Evolutionary conservation across 1,140 invertebrate genomes (phyloP).

Genomic region (Schmidtea mediterranea): DNA sequence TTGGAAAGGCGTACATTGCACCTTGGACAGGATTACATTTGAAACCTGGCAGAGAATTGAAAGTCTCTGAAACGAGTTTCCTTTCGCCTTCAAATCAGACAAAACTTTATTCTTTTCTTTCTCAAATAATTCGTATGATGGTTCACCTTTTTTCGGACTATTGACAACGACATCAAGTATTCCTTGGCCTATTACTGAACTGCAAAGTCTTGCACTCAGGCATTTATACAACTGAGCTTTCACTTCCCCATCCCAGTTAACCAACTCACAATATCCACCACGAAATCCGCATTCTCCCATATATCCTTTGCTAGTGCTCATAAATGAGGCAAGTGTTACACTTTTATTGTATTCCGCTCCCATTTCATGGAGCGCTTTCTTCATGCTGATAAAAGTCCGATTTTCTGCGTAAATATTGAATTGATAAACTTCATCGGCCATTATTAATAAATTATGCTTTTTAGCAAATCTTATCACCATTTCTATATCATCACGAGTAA

Average conservation of each 20-base stretch:
- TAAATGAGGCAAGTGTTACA: conserved; percentile 72
- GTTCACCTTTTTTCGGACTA: no score
- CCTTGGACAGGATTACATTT: no score
- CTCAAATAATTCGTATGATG: no score
- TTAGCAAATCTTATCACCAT: conserved; percentile 72
- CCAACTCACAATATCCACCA: conserved; percentile 63
- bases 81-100: no score
- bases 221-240: conserved; percentile 51
- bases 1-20: no score
- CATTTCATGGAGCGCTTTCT: conserved; percentile 64
- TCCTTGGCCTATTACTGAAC: conserved; percentile 72
- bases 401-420: conserved; percentile 72
- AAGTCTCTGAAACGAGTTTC: no score
- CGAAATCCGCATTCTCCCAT: no score
- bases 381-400: conserved; percentile 72
- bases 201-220: conserved; percentile 81
- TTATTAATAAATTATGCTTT: conserved; percentile 50
- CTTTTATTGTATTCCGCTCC: conserved; percentile 45
- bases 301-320: conserved; percentile 75
- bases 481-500: conserved; percentile 61
- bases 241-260: conserved; percentile 57
- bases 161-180: no score
- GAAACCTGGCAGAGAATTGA: no score
- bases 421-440: no score
- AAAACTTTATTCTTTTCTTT: no score